These are phyloP conservation scores for Netelia melanura DNA, from an alignment of 2,888 invertebrate species.

Conservation along the genomic window DNA sequence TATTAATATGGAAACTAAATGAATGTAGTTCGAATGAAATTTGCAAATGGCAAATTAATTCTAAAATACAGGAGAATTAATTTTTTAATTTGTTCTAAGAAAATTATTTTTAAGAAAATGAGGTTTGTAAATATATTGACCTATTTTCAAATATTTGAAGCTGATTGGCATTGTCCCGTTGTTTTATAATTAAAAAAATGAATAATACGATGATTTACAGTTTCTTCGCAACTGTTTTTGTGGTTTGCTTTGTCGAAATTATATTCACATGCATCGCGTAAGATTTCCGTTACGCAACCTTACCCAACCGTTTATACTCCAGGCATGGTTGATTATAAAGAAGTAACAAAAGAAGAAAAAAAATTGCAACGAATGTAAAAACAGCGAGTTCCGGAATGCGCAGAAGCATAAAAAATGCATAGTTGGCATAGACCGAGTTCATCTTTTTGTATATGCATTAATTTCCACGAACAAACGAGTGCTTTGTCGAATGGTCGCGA, in stretches of 20 bases:
- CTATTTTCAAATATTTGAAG: background rate
- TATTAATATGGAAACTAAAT: no score
- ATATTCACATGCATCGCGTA: background rate
- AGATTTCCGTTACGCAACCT: background rate
- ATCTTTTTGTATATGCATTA: background rate
- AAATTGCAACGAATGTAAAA: background rate
- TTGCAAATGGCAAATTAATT: no score
- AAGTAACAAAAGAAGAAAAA: background rate
- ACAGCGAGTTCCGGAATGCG: conserved; percentile 57
- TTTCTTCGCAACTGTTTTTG: no score
- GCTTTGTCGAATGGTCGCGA: conserved; percentile 1
- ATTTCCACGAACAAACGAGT: background rate
- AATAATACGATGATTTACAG: background rate
- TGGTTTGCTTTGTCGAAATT: no score
- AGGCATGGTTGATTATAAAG: background rate
- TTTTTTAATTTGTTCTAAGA: background rate
- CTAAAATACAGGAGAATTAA: background rate
- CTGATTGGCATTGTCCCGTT: no score
- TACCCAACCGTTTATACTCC: background rate
- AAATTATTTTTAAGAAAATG: background rate
- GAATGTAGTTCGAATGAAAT: no score
- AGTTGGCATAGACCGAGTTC: background rate
- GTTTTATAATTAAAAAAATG: background rate
- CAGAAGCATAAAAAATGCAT: background rate
- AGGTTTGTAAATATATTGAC: background rate